These are phyloP conservation scores for Symphodus melops DNA, from an alignment of 2,113 vertebrate species.

Conservation along the genomic window DNA sequence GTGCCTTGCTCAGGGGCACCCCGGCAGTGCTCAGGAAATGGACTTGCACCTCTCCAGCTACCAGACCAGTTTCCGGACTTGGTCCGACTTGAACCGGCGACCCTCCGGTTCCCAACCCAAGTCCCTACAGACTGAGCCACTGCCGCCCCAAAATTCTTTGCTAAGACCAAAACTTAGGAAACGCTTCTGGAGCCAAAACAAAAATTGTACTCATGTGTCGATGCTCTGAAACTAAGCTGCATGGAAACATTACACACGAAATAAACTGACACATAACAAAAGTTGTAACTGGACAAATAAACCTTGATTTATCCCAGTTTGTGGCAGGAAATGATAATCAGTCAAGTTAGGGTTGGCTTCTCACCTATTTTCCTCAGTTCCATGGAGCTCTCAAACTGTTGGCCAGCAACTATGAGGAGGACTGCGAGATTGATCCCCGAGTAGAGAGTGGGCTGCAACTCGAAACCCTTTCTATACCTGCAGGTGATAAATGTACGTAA, in stretches of 20 bases:
- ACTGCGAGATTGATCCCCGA: conserved; percentile 95
- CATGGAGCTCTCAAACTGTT: conserved; percentile 94
- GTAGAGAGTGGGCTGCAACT: conserved; percentile 94
- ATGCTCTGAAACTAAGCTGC: background rate
- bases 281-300: background rate
- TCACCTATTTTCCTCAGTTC: conserved; percentile 97
- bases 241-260: background rate
- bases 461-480: conserved; percentile 97
- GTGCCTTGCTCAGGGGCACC: too few relatives aligned
- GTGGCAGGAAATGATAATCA: background rate
- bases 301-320: background rate
- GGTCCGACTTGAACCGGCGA: too few relatives aligned
- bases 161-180: too few relatives aligned
- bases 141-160: too few relatives aligned
- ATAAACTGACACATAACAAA: background rate
- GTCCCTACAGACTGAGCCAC: too few relatives aligned
- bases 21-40: too few relatives aligned
- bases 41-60: too few relatives aligned
- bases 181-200: background rate
- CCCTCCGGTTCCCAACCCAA: too few relatives aligned
- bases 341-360: too few relatives aligned
- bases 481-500: background rate
- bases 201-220: background rate
- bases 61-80: too few relatives aligned
- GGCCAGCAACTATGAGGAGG: conserved; percentile 91